These are phyloP conservation scores for Conops quadrifasciatus DNA, from an alignment of 2,888 invertebrate species.

Conservation along the genomic window DNA sequence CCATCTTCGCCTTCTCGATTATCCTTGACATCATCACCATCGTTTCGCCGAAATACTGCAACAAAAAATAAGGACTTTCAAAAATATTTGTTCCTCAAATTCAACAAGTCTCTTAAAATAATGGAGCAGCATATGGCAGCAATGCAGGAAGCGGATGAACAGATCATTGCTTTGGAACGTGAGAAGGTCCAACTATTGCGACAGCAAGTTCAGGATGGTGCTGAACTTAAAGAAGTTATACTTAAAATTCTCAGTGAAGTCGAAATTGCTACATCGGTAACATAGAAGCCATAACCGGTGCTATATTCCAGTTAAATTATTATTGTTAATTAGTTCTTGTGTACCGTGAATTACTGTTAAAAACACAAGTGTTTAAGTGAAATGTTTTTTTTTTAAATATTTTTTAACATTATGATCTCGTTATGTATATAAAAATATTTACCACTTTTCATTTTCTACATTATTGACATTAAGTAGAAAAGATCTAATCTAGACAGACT, in stretches of 20 bases:
- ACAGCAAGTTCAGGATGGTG: conserved; percentile 1
- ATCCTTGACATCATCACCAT: neutral
- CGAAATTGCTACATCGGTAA: neutral
- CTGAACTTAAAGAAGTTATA: neutral
- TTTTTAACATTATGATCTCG: too few species aligned
- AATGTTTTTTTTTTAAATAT: too few species aligned
- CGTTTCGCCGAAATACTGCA: neutral
- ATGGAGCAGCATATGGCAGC: conserved; percentile 4
- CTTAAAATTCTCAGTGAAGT: neutral
- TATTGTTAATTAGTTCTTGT: too few species aligned
- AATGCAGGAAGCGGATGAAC: neutral
- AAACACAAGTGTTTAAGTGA: too few species aligned
- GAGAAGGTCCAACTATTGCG: neutral
- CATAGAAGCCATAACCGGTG: neutral
- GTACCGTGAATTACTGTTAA: too few species aligned
- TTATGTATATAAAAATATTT: too few species aligned
- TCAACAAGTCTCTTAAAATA: conserved; percentile 1
- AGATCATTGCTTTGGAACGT: neutral
- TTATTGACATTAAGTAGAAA: too few species aligned
- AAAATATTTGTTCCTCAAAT: neutral
- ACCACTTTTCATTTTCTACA: too few species aligned
- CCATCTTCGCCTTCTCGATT: neutral
- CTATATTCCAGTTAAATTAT: too few species aligned
- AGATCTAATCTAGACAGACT: too few species aligned
- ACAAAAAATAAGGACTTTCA: neutral